phyloP scores from a whole-genome alignment of 2,888 invertebrate genomes.

The Elysia crispata region DNA sequence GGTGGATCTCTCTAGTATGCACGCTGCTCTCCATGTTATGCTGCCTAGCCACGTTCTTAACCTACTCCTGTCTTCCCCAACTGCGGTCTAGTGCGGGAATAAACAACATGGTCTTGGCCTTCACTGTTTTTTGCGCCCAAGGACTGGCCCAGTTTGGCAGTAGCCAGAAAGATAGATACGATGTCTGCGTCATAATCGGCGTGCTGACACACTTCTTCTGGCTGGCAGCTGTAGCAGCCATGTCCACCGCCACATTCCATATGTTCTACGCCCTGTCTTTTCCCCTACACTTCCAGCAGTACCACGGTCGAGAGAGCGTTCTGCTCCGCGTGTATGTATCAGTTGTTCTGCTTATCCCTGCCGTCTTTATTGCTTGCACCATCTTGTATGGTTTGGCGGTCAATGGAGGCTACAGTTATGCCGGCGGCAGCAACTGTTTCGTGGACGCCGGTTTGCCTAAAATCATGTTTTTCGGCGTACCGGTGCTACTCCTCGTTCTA shows the following conservation, averaged over 20 bases:
- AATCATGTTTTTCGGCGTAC: constrained; percentile 24
- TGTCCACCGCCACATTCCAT: constrained; percentile 54
- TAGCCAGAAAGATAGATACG: background rate
- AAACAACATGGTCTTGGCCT: constrained; percentile 20
- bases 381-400: constrained; percentile 12
- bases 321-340: constrained; percentile 23
- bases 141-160: background rate
- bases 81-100: constrained; percentile 34
- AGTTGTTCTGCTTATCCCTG: constrained; percentile 23
- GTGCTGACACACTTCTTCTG: constrained; percentile 40
- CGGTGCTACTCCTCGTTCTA: constrained; percentile 22
- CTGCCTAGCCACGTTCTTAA: background rate
- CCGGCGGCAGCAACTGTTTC: constrained; percentile 27
- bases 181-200: constrained; percentile 4
- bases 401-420: constrained; percentile 18
- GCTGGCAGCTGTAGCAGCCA: constrained; percentile 48
- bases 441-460: background rate
- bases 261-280: constrained; percentile 51
- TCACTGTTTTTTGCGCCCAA: constrained; percentile 27
- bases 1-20: background rate
- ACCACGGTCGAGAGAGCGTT: background rate
- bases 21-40: constrained; percentile 21
- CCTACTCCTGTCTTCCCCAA: background rate
- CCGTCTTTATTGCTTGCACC: background rate
- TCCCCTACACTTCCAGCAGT: constrained; percentile 23